Evolutionary conservation across 2,888 invertebrate species (phyloP).

Genomic region (Leucoptera coffeella): DNA sequence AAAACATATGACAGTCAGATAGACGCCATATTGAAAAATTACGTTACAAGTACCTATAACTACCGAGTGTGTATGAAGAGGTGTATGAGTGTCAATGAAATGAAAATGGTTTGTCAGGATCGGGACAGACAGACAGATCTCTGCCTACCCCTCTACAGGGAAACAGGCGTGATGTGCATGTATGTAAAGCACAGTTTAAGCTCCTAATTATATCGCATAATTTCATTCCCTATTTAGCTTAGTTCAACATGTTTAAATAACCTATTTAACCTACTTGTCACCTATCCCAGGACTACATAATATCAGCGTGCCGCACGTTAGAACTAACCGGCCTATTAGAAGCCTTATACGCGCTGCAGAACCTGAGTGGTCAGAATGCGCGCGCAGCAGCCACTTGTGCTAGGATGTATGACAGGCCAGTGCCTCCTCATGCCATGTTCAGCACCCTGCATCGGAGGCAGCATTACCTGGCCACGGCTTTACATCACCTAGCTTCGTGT

Average conservation of each 20-base stretch:
- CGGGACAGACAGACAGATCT: too few relatives aligned
- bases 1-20: too few relatives aligned
- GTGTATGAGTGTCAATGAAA: too few relatives aligned
- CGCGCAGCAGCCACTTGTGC: constrained; percentile 77
- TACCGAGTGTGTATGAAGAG: too few relatives aligned
- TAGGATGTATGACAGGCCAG: constrained; percentile 60
- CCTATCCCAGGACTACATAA: constrained; percentile 52
- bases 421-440: constrained; percentile 12
- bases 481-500: constrained; percentile 58
- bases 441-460: constrained; percentile 47
- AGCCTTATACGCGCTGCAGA: constrained; percentile 68
- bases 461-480: constrained; percentile 52
- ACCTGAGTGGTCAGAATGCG: constrained; percentile 65
- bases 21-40: too few relatives aligned
- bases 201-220: too few relatives aligned
- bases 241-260: background rate
- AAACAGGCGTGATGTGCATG: too few relatives aligned
- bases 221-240: background rate
- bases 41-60: too few relatives aligned
- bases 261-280: constrained; percentile 3
- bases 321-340: constrained; percentile 63
- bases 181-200: too few relatives aligned
- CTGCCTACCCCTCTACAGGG: too few relatives aligned
- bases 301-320: constrained; percentile 64
- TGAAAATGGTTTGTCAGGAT: too few relatives aligned